Evolutionary conservation across 2,797 vertebrate genomes (phyloP).

Genomic region (Adrianichthys oophorus): DNA sequence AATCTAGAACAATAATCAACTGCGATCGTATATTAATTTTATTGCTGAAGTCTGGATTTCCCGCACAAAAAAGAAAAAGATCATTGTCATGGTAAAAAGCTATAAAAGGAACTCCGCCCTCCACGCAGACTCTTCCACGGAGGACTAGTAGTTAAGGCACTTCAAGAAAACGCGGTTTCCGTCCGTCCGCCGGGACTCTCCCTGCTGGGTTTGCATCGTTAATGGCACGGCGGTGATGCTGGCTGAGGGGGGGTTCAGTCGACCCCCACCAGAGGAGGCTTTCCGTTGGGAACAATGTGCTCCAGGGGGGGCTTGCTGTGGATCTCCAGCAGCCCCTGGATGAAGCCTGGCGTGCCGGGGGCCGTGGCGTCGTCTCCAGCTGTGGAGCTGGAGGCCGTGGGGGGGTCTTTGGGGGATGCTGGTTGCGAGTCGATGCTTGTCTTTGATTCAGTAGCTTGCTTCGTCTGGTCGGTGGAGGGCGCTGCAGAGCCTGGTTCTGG

Average conservation of each 20-base stretch:
- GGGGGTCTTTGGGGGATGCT: constrained; percentile 50
- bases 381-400: constrained; percentile 16
- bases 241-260: constrained; percentile 75
- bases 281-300: constrained; percentile 75
- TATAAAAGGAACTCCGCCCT: constrained; percentile 78
- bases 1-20: constrained; percentile 80
- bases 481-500: constrained; percentile 5
- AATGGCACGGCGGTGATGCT: constrained; percentile 81
- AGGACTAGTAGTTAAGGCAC: constrained; percentile 96
- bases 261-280: constrained; percentile 80
- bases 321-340: constrained; percentile 83
- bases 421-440: constrained; percentile 13
- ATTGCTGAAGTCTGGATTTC: constrained; percentile 78
- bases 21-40: constrained; percentile 81
- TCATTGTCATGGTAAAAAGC: constrained; percentile 81
- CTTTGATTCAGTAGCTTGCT: constrained; percentile 54
- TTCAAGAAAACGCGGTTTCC: constrained; percentile 77
- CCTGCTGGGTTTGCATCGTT: constrained; percentile 41
- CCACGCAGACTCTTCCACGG: constrained; percentile 61
- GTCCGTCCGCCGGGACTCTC: constrained; percentile 45
- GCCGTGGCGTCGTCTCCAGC: not conserved
- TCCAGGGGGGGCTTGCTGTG: constrained; percentile 76
- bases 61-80: constrained; percentile 75
- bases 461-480: not conserved
- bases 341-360: constrained; percentile 58